Evolutionary conservation across 2,888 invertebrate genomes (phyloP), one percentile per base, ranked within the genome.

Genomic region (Melanotus villosus): DNA sequence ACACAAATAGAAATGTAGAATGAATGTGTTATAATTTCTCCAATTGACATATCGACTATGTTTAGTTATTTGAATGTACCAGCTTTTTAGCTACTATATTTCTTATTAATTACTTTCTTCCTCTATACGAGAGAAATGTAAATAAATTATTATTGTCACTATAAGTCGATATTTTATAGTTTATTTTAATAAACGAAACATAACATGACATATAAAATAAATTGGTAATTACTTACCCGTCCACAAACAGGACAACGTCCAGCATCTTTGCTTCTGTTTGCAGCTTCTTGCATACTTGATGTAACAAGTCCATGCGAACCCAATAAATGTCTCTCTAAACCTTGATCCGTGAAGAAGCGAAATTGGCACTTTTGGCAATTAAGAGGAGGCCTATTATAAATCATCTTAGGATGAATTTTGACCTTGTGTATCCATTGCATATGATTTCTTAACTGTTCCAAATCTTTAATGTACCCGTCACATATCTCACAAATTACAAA

Each of bases 341-440:
- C 99, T 86, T 98, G 94, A 86, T 98, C 97, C 43, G 98, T 98
- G 87, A 98, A 99, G 87, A 98, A 99, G 80, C 97, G 90, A 84
- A 94, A 95, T 86, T 96, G 95, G 87, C 98, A 98, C 84, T 97
- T 96, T 85, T 97, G 97, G 85, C 98, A 98, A 86, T 96, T 96
- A 75, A 98, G 88, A 50, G 97, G 97, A 65, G 98, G 96, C 85
- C 94, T 89, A 85, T 95, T 96, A 85, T 96, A 94, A 77, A 96
- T 96, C 96, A 96, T 97, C 87, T 96, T 96, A 65, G 96, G 96
- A 86, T 96, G 96, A 80, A 97, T 97, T 85, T 96, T 96, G 76
- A 96, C 95, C 89, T 97, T 97, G 85, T 98, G 98, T 83, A 97
- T 97, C 95, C 96, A 97, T 82, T 96, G 97, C 95, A 98, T 97